Base-by-base conservation (phyloP, 2,797 vertebrate species). In the Euphonia xanthogaster region DNA sequence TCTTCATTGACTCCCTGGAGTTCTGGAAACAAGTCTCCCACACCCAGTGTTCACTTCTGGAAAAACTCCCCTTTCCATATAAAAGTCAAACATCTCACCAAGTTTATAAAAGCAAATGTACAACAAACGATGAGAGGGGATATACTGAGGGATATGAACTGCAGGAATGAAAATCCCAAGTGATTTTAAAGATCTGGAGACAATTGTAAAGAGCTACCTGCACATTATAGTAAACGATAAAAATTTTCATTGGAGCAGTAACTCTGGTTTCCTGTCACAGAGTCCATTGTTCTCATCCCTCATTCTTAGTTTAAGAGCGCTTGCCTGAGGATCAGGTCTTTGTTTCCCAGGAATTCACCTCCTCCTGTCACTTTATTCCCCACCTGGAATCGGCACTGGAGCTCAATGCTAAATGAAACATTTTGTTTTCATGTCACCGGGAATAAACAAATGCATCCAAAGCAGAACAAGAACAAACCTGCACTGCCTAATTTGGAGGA, bases 361-460 rank as follows among this genome's bases (percentile, higher is more conserved):
- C 54, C 47, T 88, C 70, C 55, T 78, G 30, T 21, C 85, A 55
- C 60, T 86, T 91, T 58, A 83, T 88, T 65, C 77, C 73, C 66
- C 54, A 86, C 47, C 35, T 67, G 40, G n/a, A 91, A 75, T 71
- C 63, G 83, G 68, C 37, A 81, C 39, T 39, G 37, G 40, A 90
- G 51, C 37, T 81, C 44, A 74, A 67, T 54, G 42, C 70, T 73
- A 92, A 94, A 72, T 60, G n/a, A 93, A 94, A 93, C 24, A 53
- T 73, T 93, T 92, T 90, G 63, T 71, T 71, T 76, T 78, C 62
- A 55, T 76, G 88, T 84, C 73, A 55, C n/a, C 17, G 8, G 33
- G 27, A 93, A 92, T 95, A 95, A 60, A 87, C 33, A 88, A 93
- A 92, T 39, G 33, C 79, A 60, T 42, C 40, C 45, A 39, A 94